phyloP scores from a whole-genome alignment of 1,140 invertebrate genomes.

The Aculops lycopersici region DNA sequence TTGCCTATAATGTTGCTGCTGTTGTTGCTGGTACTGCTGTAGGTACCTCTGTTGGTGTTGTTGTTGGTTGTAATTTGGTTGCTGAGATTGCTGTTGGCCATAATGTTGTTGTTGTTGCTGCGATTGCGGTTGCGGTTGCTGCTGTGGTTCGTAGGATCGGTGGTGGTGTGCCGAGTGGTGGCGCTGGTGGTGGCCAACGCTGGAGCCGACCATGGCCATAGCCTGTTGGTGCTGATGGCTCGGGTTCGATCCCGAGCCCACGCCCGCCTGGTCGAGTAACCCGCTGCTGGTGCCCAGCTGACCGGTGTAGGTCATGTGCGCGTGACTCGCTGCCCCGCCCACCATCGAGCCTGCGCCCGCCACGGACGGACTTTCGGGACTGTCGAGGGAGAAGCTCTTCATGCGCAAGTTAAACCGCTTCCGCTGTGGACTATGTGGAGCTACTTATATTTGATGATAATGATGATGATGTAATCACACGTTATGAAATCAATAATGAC shows the following conservation, averaged over 20 bases:
- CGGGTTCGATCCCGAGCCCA: no score
- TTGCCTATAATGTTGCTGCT: no score
- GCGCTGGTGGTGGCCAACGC: slow-evolving; percentile 15
- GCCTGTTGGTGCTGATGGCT: slow-evolving; percentile 18
- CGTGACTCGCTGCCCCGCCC: slow-evolving; percentile 40
- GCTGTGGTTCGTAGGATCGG: slow-evolving; percentile 16
- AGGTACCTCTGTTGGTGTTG: no score
- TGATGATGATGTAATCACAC: not conserved
- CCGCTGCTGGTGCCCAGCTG: slow-evolving; percentile 15
- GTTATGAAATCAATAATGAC: slow-evolving; percentile 1
- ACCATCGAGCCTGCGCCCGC: no score
- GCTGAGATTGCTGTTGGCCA: slow-evolving; percentile 6
- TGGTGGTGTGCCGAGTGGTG: slow-evolving; percentile 13
- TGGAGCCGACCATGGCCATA: slow-evolving; percentile 13
- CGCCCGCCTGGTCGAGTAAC: no score
- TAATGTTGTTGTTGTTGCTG: not conserved
- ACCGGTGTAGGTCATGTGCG: slow-evolving; percentile 18
- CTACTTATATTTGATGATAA: slow-evolving; percentile 20
- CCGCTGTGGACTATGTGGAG: slow-evolving; percentile 67
- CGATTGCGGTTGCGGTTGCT: slow-evolving; percentile 20
- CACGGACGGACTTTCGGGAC: no score
- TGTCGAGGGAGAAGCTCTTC: slow-evolving; percentile 85
- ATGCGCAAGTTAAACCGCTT: slow-evolving; percentile 81
- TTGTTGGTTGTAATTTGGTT: not conserved
- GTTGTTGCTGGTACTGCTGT: no score